Base-by-base conservation (phyloP, 2,797 vertebrate genomes). In the Apogon talboti region DNA sequence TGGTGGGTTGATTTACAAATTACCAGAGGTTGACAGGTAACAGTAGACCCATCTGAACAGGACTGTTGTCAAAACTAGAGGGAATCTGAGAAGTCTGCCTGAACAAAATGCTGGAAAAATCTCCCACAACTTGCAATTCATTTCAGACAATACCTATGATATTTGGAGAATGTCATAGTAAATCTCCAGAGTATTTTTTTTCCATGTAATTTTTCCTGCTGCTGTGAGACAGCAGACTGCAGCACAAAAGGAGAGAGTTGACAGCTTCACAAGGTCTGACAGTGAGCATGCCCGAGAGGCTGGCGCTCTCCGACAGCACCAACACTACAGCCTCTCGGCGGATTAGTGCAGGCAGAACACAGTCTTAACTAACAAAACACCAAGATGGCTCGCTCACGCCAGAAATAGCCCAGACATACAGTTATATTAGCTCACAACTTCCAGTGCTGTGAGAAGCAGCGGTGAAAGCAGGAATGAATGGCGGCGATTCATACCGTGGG, bases 251-350 rank as follows among this genome's bases (percentile, higher is more conserved):
- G 40, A 49, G 12, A 50, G 19, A 41, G 47, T 7, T 13, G 71
- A 81, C 69, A 70, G 51, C 56, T 64, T 64, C 59, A 69, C 54
- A 61, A 40, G 50, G 61, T 59, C 63, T 62, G 71, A 78, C 64
- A 64, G 50, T 1, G 45, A 67, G 1, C n/a, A 35, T 48, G 9
- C 61, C 74, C 71, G 18, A 49, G 71, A 79, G 78, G 21, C 8
- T 56, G 4, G n/a, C 67, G 55, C 49, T 78, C 21, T 64, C 61
- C 5, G 21, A 73, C 59, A 60, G 51, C 48, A 71, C 19, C 7
- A 78, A 56, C 37, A 72, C 44, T 43, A 9, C 57, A 74, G 52
- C 53, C 46, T 71, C 66, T 30, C 41, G n/a, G 11, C 63, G 56
- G 70, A 53, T 78, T 43, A 57, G 41, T 0, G 3, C 2, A 35